Conservation (phyloP, 30 jellyfish, hydroid and myxozoan genomes). For the Hydractinia symbiolongicarpus region DNA sequence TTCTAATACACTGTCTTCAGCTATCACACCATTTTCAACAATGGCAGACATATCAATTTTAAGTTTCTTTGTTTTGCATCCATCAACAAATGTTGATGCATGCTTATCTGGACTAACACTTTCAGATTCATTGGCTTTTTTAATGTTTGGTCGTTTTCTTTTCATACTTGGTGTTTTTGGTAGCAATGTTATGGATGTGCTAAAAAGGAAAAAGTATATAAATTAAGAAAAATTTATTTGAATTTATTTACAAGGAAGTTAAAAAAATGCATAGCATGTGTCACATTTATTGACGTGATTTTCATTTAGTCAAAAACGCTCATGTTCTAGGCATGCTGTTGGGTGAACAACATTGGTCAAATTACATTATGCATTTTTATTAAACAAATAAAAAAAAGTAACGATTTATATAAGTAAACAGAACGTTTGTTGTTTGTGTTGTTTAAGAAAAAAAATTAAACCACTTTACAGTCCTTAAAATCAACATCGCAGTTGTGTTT, state of each 20-base stretch:
- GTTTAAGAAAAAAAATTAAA: too few relatives aligned
- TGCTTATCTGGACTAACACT: background rate
- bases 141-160: slow-evolving; percentile 18
- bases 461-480: too few relatives aligned
- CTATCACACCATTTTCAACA: slow-evolving; percentile 10
- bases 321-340: too few relatives aligned
- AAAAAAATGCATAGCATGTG: background rate
- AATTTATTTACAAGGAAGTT: background rate
- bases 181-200: slow-evolving; percentile 21
- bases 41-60: slow-evolving; percentile 25
- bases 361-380: too few relatives aligned
- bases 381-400: too few relatives aligned
- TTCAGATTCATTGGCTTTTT: background rate
- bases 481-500: too few relatives aligned
- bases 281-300: background rate
- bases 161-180: slow-evolving; percentile 42
- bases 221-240: background rate
- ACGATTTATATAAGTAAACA: too few relatives aligned
- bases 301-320: too few relatives aligned
- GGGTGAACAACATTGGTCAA: too few relatives aligned
- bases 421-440: too few relatives aligned
- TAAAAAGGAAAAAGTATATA: slow-evolving; percentile 1
- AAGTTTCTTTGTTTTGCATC: slow-evolving; percentile 12
- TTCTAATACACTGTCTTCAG: background rate
- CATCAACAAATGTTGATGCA: slow-evolving; percentile 35